Percentiles rank a stretch among this genome's conserved stretches.
phyloP scores from a whole-genome alignment of 64 coral and sea anemone genomes.

The Dendrophyllia cribrosa region DNA sequence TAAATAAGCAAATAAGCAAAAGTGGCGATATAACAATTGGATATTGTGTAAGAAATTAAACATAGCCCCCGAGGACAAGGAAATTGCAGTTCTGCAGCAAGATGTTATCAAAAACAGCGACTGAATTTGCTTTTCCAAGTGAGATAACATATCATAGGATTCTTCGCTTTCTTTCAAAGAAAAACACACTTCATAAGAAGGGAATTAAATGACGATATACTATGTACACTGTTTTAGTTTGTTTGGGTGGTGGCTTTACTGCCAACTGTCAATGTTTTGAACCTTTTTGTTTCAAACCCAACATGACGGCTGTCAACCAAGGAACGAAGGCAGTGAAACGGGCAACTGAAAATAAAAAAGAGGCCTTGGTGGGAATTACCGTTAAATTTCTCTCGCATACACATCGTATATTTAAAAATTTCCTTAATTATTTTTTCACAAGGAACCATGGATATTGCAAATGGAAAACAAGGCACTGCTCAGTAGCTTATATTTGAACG shows the following conservation, averaged over 20 bases:
- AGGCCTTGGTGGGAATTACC: too few relatives aligned
- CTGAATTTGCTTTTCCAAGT: neutral
- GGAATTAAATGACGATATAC: neutral
- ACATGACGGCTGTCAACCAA: neutral
- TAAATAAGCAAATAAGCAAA: too few relatives aligned
- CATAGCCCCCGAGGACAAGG: neutral
- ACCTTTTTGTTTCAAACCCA: neutral
- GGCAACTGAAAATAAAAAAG: too few relatives aligned
- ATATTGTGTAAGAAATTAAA: neutral
- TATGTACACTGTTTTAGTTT: neutral
- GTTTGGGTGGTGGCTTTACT: neutral
- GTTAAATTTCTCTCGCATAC: too few relatives aligned
- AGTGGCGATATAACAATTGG: neutral
- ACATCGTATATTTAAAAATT: too few relatives aligned
- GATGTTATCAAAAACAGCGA: conserved; percentile 5
- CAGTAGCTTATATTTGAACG: too few relatives aligned
- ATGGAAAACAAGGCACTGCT: too few relatives aligned
- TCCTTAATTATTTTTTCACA: too few relatives aligned
- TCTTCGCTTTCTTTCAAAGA: neutral
- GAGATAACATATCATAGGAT: neutral
- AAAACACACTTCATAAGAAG: neutral
- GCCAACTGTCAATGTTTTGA: neutral
- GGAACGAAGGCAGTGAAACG: too few relatives aligned
- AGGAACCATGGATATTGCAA: too few relatives aligned
- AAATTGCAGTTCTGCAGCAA: neutral